Evolutionary conservation across 2,888 invertebrate genomes (phyloP), one percentile per base, ranked within the genome.

Genomic region (Drosophila kanekoi): DNA sequence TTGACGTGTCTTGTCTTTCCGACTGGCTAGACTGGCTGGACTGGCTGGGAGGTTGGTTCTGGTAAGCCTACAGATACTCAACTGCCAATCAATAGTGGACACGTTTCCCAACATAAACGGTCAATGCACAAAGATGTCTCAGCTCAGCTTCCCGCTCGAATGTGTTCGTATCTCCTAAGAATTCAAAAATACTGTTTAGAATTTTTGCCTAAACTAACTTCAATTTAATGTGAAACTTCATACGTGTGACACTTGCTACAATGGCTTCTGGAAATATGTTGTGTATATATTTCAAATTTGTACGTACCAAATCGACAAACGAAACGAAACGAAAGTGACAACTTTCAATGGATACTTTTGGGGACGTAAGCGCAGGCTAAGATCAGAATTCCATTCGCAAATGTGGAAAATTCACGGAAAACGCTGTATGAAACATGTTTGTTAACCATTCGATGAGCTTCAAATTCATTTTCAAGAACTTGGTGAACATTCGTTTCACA

Each of bases 11-110:
- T 9, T 16, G 14, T 45, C 2, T 23, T 23, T 23, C 23, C 23
- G 23, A 28, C 28, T 28, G 23, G 23, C 23, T 23, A 4, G 23
- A 5, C 23, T 23, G 18, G 18, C 18, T 20, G 23, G 23, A 23
- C 23, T 23, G 23, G 32, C 23, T 23, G 23, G 32, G n/a, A 9
- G 33, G 32, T 10, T 47, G 32, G 14, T 33, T 23, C 8, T 45
- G 20, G 61, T 69, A 65, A 69, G 41, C 75, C 48, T 69, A 76
- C 64, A 75, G 75, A 56, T 51, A 43, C 54, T 23, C 20, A 32
- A n/a, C 18, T 37, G 11, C 14, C 60, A 73, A 76, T 79, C 71
- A 74, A 76, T 79, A 74, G 47, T 18, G 23, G 35, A 37, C 58
- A 62, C 62, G 58, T 60, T 51, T 49, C 33, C 47, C 51, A 60